Evolutionary conservation across 2,113 vertebrate species (phyloP).

Genomic region (Calidris pugnax): DNA sequence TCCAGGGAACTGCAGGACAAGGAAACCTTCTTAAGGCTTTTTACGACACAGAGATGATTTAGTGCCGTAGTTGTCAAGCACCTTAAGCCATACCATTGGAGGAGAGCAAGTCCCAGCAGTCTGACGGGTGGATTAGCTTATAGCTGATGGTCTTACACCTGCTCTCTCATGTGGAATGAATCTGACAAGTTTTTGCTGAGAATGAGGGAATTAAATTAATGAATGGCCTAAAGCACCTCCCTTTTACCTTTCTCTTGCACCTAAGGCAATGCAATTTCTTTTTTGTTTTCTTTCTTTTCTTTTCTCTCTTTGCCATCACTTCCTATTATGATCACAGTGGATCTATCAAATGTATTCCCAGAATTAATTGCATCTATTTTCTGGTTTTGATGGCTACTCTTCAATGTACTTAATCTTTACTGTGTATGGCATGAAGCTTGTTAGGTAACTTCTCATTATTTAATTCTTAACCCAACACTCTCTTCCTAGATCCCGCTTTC

Average conservation of each 20-base stretch:
- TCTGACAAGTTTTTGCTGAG: background rate
- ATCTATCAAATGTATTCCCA: background rate
- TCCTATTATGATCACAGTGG: background rate
- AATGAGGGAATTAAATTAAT: background rate
- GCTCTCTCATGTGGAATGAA: background rate
- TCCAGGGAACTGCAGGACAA: background rate
- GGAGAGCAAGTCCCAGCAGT: background rate
- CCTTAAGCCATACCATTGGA: background rate
- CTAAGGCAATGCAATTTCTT: background rate
- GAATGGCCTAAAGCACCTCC: background rate
- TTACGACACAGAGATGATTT: background rate
- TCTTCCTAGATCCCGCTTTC: background rate
- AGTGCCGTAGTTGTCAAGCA: background rate
- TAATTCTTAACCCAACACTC: background rate
- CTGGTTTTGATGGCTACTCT: background rate
- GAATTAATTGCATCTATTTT: slow-evolving; percentile 30
- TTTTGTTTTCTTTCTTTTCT: background rate
- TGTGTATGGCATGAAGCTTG: background rate
- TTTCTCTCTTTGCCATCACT: background rate
- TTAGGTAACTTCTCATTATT: slow-evolving; percentile 13
- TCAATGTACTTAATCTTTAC: background rate
- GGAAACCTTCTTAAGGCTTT: background rate
- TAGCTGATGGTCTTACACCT: background rate
- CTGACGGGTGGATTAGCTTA: background rate
- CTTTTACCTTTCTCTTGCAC: background rate